A percentile compares a stretch with the other conserved stretches of the same genome.
phyloP scores from a whole-genome alignment of 2,797 vertebrate species.

The Acanthopagrus latus region DNA sequence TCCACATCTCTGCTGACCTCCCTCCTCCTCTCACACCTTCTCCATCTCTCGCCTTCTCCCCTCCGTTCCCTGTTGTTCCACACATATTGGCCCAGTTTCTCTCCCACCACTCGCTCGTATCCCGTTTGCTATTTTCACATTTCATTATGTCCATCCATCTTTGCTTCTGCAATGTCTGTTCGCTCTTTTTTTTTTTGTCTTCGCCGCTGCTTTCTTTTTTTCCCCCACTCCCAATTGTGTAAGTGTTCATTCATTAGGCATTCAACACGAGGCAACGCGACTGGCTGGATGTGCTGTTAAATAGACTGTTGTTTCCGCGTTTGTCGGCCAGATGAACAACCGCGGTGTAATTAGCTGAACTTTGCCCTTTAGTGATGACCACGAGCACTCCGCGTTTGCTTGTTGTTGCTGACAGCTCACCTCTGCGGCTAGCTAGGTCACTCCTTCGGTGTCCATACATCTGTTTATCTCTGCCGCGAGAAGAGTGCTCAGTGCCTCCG shows the following conservation, averaged over 20 bases:
- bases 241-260: slow-evolving; percentile 45
- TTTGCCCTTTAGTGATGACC: slow-evolving; percentile 71
- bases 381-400: slow-evolving; percentile 57
- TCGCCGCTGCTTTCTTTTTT: slow-evolving; percentile 31
- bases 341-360: slow-evolving; percentile 72
- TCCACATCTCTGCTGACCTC: slow-evolving; percentile 80
- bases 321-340: slow-evolving; percentile 70
- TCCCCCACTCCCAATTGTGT: slow-evolving; percentile 17
- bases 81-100: slow-evolving; percentile 76
- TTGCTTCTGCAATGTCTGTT: slow-evolving; percentile 35
- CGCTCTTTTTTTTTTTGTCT: slow-evolving; percentile 24
- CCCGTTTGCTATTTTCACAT: slow-evolving; percentile 56
- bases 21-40: slow-evolving; percentile 81
- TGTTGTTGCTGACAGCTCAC: slow-evolving; percentile 75
- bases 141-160: slow-evolving; percentile 52
- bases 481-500: slow-evolving; percentile 32
- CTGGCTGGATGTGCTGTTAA: slow-evolving; percentile 45
- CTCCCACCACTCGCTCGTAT: slow-evolving; percentile 53
- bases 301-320: slow-evolving; percentile 59
- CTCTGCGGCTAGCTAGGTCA: slow-evolving; percentile 68
- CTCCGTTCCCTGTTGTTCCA: slow-evolving; percentile 71
- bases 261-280: slow-evolving; percentile 34
- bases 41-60: slow-evolving; percentile 43
- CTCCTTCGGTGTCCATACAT: slow-evolving; percentile 64
- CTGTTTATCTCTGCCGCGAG: slow-evolving; percentile 66